Evolutionary conservation across 2,113 vertebrate species (phyloP).

Genomic region (Pongo abelii): DNA sequence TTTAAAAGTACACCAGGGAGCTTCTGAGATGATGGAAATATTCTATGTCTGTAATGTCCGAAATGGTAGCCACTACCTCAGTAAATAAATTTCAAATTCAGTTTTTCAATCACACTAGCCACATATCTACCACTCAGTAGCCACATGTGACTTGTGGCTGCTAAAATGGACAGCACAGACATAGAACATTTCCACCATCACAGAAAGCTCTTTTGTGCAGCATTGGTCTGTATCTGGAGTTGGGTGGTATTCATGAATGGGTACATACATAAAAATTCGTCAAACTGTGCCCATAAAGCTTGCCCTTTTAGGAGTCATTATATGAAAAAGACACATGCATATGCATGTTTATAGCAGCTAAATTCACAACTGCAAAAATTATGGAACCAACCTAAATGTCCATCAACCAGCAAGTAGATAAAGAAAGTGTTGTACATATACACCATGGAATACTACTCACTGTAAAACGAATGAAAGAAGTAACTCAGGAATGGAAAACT

Average conservation of each 20-base stretch:
- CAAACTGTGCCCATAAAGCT: neutral
- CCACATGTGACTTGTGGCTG: neutral
- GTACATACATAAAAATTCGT: neutral
- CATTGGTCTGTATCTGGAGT: neutral
- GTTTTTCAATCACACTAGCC: neutral
- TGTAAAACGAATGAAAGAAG: no score
- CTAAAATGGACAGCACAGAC: neutral
- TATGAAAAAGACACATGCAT: no score
- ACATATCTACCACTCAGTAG: neutral
- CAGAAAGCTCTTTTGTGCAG: neutral
- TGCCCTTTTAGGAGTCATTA: neutral
- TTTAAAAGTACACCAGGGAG: neutral
- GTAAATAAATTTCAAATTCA: neutral
- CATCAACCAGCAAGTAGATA: no score
- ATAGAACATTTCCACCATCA: neutral
- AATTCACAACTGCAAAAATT: no score
- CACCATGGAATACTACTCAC: no score
- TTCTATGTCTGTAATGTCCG: neutral
- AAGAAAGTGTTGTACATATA: no score
- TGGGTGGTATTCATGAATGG: neutral
- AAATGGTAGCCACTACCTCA: neutral
- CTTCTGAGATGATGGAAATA: neutral
- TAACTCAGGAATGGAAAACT: no score
- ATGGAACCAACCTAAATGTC: no score
- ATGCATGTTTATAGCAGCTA: no score